These are phyloP conservation scores for Rhyacichthys aspro DNA, from an alignment of 2,797 vertebrate genomes.

Conservation along the genomic window DNA sequence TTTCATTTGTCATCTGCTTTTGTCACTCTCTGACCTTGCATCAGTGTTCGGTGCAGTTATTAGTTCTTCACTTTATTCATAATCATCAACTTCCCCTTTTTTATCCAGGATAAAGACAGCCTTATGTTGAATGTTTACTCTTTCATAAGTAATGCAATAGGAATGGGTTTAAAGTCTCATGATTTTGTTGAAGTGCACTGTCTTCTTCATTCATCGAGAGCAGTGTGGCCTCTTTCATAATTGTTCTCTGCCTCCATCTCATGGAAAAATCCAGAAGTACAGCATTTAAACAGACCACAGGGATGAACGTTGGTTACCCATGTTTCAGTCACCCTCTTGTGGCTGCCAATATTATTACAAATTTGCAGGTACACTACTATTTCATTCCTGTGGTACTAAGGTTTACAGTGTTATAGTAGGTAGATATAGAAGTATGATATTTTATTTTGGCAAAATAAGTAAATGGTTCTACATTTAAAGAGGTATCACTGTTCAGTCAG, in stretches of 20 bases:
- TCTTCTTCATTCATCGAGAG: neutral
- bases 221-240: conserved; percentile 1
- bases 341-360: conserved; percentile 11
- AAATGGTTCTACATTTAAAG: too few species aligned
- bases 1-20: conserved; percentile 19
- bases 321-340: conserved; percentile 56
- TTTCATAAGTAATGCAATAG: too few species aligned
- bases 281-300: neutral
- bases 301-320: neutral
- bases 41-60: conserved; percentile 21
- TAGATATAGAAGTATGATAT: too few species aligned
- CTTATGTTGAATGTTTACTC: too few species aligned
- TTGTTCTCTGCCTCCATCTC: conserved; percentile 56
- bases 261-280: conserved; percentile 33
- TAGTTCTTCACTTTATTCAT: too few species aligned
- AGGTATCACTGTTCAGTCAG: too few species aligned
- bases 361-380: too few species aligned
- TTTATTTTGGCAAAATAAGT: too few species aligned
- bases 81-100: too few species aligned
- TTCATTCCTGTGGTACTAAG: too few species aligned
- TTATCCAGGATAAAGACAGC: too few species aligned
- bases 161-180: neutral
- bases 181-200: neutral
- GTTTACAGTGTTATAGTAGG: too few species aligned
- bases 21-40: conserved; percentile 28